Evolutionary conservation across 1,140 invertebrate species (phyloP).

Genomic region (Drosophila jambulina): DNA sequence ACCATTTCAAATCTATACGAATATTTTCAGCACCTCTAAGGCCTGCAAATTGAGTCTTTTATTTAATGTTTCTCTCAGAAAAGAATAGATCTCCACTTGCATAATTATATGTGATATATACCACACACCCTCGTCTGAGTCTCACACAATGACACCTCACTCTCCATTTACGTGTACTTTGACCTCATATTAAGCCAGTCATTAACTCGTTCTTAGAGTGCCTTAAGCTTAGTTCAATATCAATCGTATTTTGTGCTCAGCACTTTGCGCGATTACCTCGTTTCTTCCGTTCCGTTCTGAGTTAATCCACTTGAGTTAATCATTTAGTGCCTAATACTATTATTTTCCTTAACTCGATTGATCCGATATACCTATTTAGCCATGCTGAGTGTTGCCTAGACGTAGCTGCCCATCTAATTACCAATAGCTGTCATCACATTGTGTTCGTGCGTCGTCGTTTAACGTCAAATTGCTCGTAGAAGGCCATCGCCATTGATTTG

Average conservation of each 20-base stretch:
- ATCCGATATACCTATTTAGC: slow-evolving; percentile 23
- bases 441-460: slow-evolving; percentile 38
- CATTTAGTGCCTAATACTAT: slow-evolving; percentile 35
- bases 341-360: slow-evolving; percentile 22
- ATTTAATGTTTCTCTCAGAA: too few species aligned
- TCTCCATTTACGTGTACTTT: slow-evolving; percentile 34
- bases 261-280: slow-evolving; percentile 54
- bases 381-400: slow-evolving; percentile 45
- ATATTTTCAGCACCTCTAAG: background rate
- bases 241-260: slow-evolving; percentile 62
- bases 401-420: slow-evolving; percentile 36
- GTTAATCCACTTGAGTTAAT: slow-evolving; percentile 37
- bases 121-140: background rate
- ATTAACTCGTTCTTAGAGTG: slow-evolving; percentile 38
- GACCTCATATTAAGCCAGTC: slow-evolving; percentile 38
- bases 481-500: slow-evolving; percentile 31
- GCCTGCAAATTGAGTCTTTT: too few species aligned
- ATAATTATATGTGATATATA: background rate
- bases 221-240: slow-evolving; percentile 49
- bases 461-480: slow-evolving; percentile 35
- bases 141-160: background rate
- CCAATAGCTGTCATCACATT: slow-evolving; percentile 32
- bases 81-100: background rate
- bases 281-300: slow-evolving; percentile 26
- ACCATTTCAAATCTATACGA: background rate